Conservation (phyloP, 1,140 invertebrate genomes). For the Chrysomallon squamiferum region DNA sequence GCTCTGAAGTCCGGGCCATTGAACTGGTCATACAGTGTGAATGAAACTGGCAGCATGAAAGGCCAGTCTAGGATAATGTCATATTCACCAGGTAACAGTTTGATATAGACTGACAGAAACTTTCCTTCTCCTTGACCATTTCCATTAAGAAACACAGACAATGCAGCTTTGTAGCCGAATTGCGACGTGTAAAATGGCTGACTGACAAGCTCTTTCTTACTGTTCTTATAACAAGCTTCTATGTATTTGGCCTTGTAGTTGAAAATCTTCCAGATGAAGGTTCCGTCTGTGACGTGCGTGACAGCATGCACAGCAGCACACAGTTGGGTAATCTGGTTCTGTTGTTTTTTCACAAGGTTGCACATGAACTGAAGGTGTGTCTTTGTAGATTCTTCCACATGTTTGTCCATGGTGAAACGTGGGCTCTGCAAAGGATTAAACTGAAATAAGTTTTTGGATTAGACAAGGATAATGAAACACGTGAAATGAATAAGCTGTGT, state of each 20-base stretch:
- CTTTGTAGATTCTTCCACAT: slow-evolving; percentile 82
- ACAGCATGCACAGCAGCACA: slow-evolving; percentile 72
- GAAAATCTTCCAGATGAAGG: slow-evolving; percentile 89
- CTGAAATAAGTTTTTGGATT: too few species aligned
- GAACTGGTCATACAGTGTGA: slow-evolving; percentile 93
- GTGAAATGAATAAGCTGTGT: too few species aligned
- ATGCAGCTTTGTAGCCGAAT: slow-evolving; percentile 93
- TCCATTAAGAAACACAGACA: slow-evolving; percentile 91
- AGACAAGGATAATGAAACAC: too few species aligned
- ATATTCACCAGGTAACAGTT: slow-evolving; percentile 92
- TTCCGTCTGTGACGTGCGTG: slow-evolving; percentile 68
- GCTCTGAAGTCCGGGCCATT: slow-evolving; percentile 72
- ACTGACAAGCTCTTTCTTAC: slow-evolving; percentile 85
- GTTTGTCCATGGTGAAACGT: slow-evolving; percentile 79
- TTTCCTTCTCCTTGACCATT: slow-evolving; percentile 92
- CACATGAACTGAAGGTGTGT: slow-evolving; percentile 86
- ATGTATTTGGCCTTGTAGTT: slow-evolving; percentile 87
- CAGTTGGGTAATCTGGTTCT: slow-evolving; percentile 83
- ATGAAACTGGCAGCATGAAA: slow-evolving; percentile 90
- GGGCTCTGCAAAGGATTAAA: slow-evolving; percentile 54
- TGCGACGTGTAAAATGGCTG: slow-evolving; percentile 93
- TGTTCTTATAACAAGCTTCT: slow-evolving; percentile 83
- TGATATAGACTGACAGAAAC: slow-evolving; percentile 93
- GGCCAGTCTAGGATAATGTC: slow-evolving; percentile 94
- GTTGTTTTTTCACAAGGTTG: slow-evolving; percentile 81